These are phyloP conservation scores for Lophochroa leadbeateri DNA, from an alignment of 2,113 vertebrate species.

Conservation along the genomic window DNA sequence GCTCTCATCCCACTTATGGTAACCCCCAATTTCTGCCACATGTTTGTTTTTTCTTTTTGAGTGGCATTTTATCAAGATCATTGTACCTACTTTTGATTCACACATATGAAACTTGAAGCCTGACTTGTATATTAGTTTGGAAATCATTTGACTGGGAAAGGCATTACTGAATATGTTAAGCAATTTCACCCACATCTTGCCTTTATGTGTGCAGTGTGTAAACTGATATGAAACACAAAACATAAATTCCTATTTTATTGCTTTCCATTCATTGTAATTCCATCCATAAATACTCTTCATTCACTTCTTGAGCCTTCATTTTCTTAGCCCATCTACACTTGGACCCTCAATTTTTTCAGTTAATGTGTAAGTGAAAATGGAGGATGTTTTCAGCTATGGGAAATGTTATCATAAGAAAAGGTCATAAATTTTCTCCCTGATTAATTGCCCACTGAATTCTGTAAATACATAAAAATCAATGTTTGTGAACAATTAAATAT, in stretches of 20 bases:
- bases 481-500: conserved; percentile 42
- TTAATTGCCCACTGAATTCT: conserved; percentile 21
- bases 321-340: not conserved
- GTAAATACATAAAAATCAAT: not conserved
- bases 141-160: not conserved
- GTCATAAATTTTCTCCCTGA: not conserved
- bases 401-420: conserved; percentile 17
- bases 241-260: not conserved
- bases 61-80: not conserved
- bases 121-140: not conserved
- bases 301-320: not conserved
- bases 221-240: not conserved
- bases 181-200: not conserved
- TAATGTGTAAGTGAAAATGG: not conserved
- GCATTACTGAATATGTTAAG: not conserved
- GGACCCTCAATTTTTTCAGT: conserved; percentile 29
- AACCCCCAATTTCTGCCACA: not conserved
- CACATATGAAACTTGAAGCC: not conserved
- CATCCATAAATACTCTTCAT: not conserved
- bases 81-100: not conserved
- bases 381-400: conserved; percentile 15
- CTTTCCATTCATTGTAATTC: conserved; percentile 41
- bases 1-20: not conserved
- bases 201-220: not conserved
- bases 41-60: not conserved